Conservation (phyloP, 2,888 invertebrate genomes). For the Gortyna flavago region DNA sequence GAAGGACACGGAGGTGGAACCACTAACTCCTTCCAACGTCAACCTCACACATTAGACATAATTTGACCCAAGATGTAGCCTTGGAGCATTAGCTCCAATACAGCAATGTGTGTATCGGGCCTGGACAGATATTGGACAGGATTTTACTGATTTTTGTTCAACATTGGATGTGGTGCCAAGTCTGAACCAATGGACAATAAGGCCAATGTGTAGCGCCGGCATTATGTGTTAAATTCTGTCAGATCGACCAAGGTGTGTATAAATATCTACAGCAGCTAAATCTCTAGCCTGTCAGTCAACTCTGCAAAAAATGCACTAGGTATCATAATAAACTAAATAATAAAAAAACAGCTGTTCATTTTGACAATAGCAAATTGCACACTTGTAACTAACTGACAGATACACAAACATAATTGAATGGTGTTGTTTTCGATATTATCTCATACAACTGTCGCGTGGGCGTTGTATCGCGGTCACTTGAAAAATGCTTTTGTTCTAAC, state of each 20-base stretch:
- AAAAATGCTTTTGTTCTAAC: slow-evolving; percentile 48
- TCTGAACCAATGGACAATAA: too few species aligned
- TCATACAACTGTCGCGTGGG: slow-evolving; percentile 46
- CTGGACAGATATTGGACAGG: too few species aligned
- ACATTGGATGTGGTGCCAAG: too few species aligned
- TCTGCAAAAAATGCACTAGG: slow-evolving; percentile 26
- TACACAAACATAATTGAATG: slow-evolving; percentile 31
- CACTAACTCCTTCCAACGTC: not conserved
- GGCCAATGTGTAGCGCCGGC: too few species aligned
- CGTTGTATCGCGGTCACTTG: slow-evolving; percentile 36
- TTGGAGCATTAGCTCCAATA: too few species aligned
- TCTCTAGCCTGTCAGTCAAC: slow-evolving; percentile 25
- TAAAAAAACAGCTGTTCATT: slow-evolving; percentile 37
- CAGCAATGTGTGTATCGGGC: too few species aligned
- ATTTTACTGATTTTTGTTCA: too few species aligned
- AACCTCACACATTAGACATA: too few species aligned
- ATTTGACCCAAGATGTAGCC: too few species aligned
- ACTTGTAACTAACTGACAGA: slow-evolving; percentile 47
- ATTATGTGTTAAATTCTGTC: not conserved
- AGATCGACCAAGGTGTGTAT: not conserved
- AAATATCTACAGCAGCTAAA: slow-evolving; percentile 8
- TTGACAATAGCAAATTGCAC: slow-evolving; percentile 53
- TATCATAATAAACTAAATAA: slow-evolving; percentile 28
- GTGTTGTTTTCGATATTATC: slow-evolving; percentile 45
- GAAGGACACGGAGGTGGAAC: not conserved